phyloP scores from a whole-genome alignment of 2,888 invertebrate genomes.

The Liopterus haemorrhoidalis region DNA sequence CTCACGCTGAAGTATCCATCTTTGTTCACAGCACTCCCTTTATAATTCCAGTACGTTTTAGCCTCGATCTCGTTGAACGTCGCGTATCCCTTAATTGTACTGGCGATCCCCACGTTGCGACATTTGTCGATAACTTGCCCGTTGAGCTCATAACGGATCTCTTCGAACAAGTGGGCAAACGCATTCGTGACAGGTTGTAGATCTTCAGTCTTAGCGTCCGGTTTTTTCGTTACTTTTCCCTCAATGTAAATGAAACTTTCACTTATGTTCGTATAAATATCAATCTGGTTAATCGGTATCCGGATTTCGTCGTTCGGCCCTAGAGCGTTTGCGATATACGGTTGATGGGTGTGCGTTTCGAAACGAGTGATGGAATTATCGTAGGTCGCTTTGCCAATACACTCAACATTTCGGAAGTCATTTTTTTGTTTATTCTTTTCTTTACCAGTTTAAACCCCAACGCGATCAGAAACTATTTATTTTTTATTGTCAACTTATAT shows the following conservation, averaged over 20 bases:
- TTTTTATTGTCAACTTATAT: constrained; percentile 8
- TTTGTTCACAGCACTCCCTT: constrained; percentile 22
- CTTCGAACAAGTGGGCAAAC: constrained; percentile 36
- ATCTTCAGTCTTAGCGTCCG: too few relatives aligned
- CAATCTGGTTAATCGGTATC: constrained; percentile 33
- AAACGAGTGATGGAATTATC: constrained; percentile 30
- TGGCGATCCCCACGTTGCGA: constrained; percentile 37
- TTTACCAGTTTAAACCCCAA: constrained; percentile 3
- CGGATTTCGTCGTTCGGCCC: constrained; percentile 36
- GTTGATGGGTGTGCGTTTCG: constrained; percentile 33
- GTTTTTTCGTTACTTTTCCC: constrained; percentile 24
- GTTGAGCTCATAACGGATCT: constrained; percentile 39
- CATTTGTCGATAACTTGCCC: constrained; percentile 37
- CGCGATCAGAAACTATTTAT: constrained; percentile 2
- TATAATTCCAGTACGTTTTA: constrained; percentile 28
- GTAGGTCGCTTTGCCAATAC: constrained; percentile 20
- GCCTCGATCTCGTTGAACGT: constrained; percentile 33
- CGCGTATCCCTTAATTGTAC: constrained; percentile 37
- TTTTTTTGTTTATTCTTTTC: constrained; percentile 9
- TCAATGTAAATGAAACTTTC: constrained; percentile 32
- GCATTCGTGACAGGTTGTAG: constrained; percentile 34
- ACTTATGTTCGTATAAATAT: constrained; percentile 31
- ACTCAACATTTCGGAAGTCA: constrained; percentile 25
- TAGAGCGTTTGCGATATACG: constrained; percentile 29
- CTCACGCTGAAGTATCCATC: constrained; percentile 5